These are phyloP conservation scores for Sphaeridia pumilis DNA, from an alignment of 2,888 invertebrate genomes.

Conservation along the genomic window DNA sequence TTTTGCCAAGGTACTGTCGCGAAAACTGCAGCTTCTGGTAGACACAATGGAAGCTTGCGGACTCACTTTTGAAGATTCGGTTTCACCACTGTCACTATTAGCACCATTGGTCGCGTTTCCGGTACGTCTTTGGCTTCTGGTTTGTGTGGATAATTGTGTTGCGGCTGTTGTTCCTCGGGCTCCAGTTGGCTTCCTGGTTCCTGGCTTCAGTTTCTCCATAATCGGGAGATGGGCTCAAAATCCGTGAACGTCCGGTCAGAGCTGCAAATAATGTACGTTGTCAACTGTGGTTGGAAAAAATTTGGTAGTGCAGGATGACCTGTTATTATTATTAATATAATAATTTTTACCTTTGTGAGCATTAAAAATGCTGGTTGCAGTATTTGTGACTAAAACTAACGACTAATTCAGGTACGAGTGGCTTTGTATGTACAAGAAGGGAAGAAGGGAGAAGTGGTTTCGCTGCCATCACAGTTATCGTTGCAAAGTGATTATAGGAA, in stretches of 20 bases:
- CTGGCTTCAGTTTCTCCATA: slow-evolving; percentile 15
- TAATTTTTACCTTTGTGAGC: too few relatives aligned
- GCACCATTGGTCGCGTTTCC: slow-evolving; percentile 6
- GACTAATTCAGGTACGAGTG: background rate
- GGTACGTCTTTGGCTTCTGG: slow-evolving; percentile 9
- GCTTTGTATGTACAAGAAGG: background rate
- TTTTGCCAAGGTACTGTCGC: slow-evolving; percentile 13
- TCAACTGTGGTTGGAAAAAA: too few relatives aligned
- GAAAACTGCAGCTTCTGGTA: slow-evolving; percentile 5
- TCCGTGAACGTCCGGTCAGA: too few relatives aligned
- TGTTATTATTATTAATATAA: too few relatives aligned
- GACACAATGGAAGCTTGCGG: background rate
- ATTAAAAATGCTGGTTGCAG: background rate
- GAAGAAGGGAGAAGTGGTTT: background rate
- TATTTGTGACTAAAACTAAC: background rate
- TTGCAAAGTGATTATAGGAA: too few relatives aligned
- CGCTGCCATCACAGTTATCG: too few relatives aligned
- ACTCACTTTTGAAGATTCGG: background rate
- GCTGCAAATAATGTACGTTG: too few relatives aligned
- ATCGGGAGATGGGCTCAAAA: background rate
- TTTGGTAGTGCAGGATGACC: too few relatives aligned
- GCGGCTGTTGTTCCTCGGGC: too few relatives aligned
- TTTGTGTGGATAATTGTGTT: too few relatives aligned
- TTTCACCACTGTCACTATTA: slow-evolving; percentile 8
- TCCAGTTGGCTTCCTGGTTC: background rate